phyloP scores from a whole-genome alignment of 2,797 vertebrate species.

The Lepilemur ruficaudatus region DNA sequence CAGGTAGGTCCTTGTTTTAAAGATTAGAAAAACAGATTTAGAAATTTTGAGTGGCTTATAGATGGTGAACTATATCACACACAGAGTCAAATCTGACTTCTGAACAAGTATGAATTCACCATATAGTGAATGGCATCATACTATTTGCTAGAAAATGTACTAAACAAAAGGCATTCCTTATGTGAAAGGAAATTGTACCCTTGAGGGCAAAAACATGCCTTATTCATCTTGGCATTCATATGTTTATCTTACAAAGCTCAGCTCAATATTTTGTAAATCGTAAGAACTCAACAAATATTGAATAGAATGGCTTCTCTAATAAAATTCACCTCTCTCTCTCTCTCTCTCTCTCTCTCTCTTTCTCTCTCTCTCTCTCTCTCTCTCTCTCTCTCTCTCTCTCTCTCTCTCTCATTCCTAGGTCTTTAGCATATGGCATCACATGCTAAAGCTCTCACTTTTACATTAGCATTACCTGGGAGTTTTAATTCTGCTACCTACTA shows the following conservation, averaged over 20 bases:
- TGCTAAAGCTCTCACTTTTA: background rate
- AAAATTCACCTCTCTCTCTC: background rate
- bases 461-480: background rate
- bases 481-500: background rate
- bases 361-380: background rate
- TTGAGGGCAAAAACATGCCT: background rate
- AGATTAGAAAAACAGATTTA: background rate
- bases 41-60: background rate
- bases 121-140: background rate
- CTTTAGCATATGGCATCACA: background rate
- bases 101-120: background rate
- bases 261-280: background rate
- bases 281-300: background rate
- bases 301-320: background rate
- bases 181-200: background rate
- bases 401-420: background rate
- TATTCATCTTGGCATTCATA: background rate
- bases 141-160: background rate
- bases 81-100: background rate
- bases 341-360: background rate
- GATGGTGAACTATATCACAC: background rate
- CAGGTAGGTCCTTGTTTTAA: background rate
- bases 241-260: background rate
- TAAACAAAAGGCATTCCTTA: background rate
- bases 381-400: background rate